Conservation (phyloP, 2,113 vertebrate species). For the Gymnorhina tibicen region DNA sequence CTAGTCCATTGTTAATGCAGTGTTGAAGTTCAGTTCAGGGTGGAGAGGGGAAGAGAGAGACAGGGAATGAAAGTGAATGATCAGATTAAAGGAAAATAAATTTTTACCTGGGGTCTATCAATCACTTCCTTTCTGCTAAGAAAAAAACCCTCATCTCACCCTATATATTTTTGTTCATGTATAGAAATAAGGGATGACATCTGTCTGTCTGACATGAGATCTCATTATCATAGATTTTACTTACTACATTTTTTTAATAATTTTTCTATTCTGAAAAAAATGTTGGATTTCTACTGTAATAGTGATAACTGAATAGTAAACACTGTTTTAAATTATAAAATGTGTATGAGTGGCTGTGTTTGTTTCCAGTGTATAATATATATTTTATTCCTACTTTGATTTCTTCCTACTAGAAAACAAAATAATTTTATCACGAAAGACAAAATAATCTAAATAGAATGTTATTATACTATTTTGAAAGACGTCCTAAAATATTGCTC, state of each 20-base stretch:
- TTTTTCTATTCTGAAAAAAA: background rate
- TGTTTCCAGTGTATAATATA: background rate
- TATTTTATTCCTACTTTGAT: background rate
- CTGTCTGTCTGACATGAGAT: background rate
- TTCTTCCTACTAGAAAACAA: background rate
- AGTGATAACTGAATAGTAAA: background rate
- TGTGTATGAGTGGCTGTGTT: background rate
- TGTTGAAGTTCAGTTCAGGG: conserved; percentile 36
- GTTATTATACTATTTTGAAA: background rate
- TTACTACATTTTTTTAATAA: background rate
- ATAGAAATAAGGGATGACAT: background rate
- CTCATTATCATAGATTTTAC: background rate
- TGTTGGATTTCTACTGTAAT: background rate
- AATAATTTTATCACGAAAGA: background rate
- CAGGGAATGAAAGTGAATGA: conserved; percentile 8
- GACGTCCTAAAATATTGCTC: background rate
- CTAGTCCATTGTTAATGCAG: conserved; percentile 38
- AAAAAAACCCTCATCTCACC: background rate
- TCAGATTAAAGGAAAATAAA: conserved; percentile 60
- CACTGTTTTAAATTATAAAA: background rate
- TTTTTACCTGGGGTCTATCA: conserved; percentile 56
- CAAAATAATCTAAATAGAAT: background rate
- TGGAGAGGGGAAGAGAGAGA: background rate
- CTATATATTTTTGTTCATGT: background rate
- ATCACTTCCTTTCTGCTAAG: conserved; percentile 20